Conservation (phyloP, 2,113 vertebrate genomes). For the Aegotheles bennettii region DNA sequence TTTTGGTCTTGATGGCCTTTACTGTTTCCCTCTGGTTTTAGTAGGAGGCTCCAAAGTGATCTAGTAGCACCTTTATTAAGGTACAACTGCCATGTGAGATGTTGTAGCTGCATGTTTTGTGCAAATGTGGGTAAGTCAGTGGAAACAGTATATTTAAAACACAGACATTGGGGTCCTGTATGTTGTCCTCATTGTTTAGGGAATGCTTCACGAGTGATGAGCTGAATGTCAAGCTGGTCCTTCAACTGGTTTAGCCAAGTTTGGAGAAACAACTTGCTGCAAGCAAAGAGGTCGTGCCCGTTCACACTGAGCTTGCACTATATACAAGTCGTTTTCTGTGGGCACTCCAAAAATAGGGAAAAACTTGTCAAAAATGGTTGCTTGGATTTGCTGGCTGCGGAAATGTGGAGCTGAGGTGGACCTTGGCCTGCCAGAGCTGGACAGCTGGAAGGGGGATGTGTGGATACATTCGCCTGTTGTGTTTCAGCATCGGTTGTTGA, state of each 20-base stretch:
- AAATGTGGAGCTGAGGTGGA: neutral
- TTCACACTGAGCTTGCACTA: neutral
- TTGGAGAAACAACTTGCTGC: neutral
- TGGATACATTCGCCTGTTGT: fast-evolving
- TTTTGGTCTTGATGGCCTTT: slow-evolving; percentile 74
- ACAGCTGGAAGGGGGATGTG: neutral
- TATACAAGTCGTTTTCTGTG: neutral
- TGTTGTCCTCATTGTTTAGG: neutral
- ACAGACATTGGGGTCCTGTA: neutral
- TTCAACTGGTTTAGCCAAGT: neutral
- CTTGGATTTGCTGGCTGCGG: neutral
- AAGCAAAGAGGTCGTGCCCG: neutral
- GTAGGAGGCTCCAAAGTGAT: neutral
- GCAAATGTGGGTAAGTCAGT: neutral
- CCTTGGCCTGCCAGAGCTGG: neutral
- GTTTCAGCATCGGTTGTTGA: neutral
- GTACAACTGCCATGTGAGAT: neutral
- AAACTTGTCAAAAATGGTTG: neutral
- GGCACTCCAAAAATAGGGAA: neutral
- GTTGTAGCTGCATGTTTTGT: neutral
- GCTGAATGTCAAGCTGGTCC: neutral
- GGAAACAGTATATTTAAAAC: neutral
- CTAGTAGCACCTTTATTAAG: neutral
- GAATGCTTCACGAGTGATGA: neutral
- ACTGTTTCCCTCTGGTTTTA: neutral